Conservation (phyloP, 2,888 invertebrate genomes). For the Melanchra persicariae region DNA sequence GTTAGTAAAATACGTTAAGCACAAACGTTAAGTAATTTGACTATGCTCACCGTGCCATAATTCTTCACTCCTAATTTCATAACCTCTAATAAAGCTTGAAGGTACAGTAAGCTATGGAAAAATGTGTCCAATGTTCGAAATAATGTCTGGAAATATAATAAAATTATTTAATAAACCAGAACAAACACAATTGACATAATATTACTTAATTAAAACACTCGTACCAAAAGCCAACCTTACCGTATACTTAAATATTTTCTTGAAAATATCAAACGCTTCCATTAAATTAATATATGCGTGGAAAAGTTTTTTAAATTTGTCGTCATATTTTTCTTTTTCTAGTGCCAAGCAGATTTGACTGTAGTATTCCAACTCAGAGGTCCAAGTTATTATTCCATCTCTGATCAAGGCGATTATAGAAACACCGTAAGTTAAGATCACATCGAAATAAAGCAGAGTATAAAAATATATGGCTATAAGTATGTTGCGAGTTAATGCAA, state of each 20-base stretch:
- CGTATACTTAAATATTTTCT: constrained; percentile 32
- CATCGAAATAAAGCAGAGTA: constrained; percentile 15
- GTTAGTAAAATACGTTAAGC: too few relatives aligned
- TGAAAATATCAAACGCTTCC: constrained; percentile 28
- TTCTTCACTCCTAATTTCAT: background rate
- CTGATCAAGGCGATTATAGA: constrained; percentile 24
- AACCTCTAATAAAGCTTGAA: constrained; percentile 9
- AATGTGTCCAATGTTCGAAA: constrained; percentile 33
- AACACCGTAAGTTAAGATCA: constrained; percentile 13
- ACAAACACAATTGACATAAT: background rate
- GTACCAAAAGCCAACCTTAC: constrained; percentile 6
- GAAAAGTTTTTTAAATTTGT: constrained; percentile 20
- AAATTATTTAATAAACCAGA: background rate
- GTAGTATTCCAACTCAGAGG: constrained; percentile 23
- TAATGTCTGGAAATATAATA: constrained; percentile 32
- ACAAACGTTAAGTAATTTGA: too few relatives aligned
- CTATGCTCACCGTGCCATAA: constrained; percentile 13
- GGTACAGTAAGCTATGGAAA: constrained; percentile 25
- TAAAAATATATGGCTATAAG: background rate
- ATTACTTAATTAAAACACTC: background rate
- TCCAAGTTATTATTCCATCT: constrained; percentile 38
- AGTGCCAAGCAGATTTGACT: constrained; percentile 10
- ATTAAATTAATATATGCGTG: constrained; percentile 35
- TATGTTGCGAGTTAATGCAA: background rate
- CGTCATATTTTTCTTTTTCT: constrained; percentile 2